Evolutionary conservation across 2,888 invertebrate species (phyloP).

Genomic region (Emmelina monodactyla): DNA sequence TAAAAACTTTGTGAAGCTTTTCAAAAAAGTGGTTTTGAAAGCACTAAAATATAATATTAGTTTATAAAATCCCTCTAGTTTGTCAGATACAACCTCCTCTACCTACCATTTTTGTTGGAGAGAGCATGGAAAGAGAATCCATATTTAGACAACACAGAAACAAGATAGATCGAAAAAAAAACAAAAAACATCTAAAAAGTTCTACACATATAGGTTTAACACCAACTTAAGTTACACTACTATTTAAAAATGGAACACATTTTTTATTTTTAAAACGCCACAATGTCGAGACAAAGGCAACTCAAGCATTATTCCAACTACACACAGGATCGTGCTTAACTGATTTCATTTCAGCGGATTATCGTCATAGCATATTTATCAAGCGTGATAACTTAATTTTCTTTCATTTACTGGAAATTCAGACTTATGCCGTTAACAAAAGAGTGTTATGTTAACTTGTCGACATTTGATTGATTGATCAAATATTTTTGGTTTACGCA

Average conservation of each 20-base stretch:
- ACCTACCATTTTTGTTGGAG: conserved; percentile 65
- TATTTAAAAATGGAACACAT: too few species aligned
- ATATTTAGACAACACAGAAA: conserved; percentile 34
- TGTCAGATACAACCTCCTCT: conserved; percentile 62
- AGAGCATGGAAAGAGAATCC: conserved; percentile 64
- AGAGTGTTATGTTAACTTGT: too few species aligned
- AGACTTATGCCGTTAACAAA: too few species aligned
- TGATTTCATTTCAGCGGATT: not conserved
- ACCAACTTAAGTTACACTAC: not conserved
- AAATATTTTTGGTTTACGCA: too few species aligned
- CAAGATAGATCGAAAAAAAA: conserved; percentile 22
- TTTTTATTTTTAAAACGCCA: too few species aligned
- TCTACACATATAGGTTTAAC: conserved; percentile 2
- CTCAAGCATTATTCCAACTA: too few species aligned
- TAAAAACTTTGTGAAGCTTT: conserved; percentile 12
- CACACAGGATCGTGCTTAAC: too few species aligned
- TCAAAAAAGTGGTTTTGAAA: conserved; percentile 19
- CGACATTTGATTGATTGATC: too few species aligned
- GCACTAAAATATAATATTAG: conserved; percentile 20
- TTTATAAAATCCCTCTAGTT: conserved; percentile 29
- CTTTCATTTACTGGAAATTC: too few species aligned
- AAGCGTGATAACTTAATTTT: not conserved
- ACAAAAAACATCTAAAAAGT: conserved; percentile 16
- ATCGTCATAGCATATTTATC: conserved; percentile 1
- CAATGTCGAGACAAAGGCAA: too few species aligned